These are phyloP conservation scores for Diaphora mendica DNA, from an alignment of 2,888 invertebrate species.

Conservation along the genomic window DNA sequence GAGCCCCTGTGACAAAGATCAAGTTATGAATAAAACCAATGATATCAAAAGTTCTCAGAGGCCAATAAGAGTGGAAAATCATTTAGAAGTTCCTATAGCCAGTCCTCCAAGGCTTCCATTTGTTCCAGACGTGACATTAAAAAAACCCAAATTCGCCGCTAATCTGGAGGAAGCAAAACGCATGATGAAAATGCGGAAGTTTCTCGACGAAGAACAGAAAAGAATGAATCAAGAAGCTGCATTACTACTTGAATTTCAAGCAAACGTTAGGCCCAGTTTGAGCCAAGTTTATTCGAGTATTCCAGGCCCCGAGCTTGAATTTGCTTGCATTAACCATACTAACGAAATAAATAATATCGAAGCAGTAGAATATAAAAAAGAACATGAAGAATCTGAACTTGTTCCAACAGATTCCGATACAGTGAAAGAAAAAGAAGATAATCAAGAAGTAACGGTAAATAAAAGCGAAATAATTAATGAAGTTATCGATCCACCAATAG, in stretches of 20 bases:
- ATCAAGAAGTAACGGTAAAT: conserved; percentile 11
- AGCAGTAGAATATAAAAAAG: conserved; percentile 34
- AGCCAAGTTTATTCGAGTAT: conserved; percentile 83
- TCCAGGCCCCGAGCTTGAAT: conserved; percentile 82
- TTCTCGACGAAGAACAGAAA: conserved; percentile 87
- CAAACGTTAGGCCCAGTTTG: conserved; percentile 80
- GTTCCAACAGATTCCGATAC: conserved; percentile 28
- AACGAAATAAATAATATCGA: conserved; percentile 52
- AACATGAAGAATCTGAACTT: conserved; percentile 23
- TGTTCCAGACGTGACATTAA: conserved; percentile 83
- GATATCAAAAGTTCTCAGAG: conserved; percentile 63
- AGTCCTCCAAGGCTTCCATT: conserved; percentile 75
- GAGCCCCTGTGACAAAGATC: conserved; percentile 83
- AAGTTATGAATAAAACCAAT: conserved; percentile 54
- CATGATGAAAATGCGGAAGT: conserved; percentile 89
- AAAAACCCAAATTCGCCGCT: conserved; percentile 89
- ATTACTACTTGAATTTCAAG: conserved; percentile 80
- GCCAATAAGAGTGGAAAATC: conserved; percentile 74
- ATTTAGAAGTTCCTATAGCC: conserved; percentile 71
- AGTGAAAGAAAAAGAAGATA: conserved; percentile 25
- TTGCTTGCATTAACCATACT: conserved; percentile 69
- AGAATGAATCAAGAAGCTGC: conserved; percentile 84
- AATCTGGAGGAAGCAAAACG: conserved; percentile 89
- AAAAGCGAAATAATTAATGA: conserved; percentile 13
- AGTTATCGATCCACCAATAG: conserved; percentile 13